Evolutionary conservation across 2,797 vertebrate genomes (phyloP).

Genomic region (Orestias chungarensis): DNA sequence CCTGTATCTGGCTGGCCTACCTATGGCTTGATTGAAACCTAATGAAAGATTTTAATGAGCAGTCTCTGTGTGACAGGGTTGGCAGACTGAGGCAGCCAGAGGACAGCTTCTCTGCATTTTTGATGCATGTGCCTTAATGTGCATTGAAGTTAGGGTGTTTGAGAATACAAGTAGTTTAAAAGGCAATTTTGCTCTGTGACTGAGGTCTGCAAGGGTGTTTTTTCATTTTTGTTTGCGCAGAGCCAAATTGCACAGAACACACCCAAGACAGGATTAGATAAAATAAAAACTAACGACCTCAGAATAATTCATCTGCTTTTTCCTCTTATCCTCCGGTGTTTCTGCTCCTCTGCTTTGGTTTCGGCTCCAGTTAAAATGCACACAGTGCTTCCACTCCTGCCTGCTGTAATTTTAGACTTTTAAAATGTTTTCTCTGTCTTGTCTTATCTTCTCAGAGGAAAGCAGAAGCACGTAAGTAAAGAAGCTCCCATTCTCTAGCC

Average conservation of each 20-base stretch:
- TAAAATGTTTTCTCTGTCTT: conserved; percentile 70
- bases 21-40: conserved; percentile 68
- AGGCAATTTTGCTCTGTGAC: conserved; percentile 11
- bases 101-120: conserved; percentile 10
- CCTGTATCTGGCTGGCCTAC: conserved; percentile 56
- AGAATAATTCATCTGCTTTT: conserved; percentile 42
- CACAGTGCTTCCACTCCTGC: conserved; percentile 5
- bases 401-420: conserved; percentile 66
- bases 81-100: conserved; percentile 37
- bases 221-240: too few species aligned
- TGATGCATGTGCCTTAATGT: neutral
- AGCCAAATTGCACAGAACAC: neutral
- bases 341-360: conserved; percentile 24
- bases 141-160: conserved; percentile 1
- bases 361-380: conserved; percentile 30
- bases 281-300: conserved; percentile 38
- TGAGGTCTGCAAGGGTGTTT: conserved; percentile 26
- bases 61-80: conserved; percentile 52
- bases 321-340: conserved; percentile 4
- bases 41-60: conserved; percentile 76
- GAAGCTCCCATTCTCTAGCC: conserved; percentile 63
- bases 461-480: conserved; percentile 66
- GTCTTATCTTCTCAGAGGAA: conserved; percentile 58
- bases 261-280: conserved; percentile 37
- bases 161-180: conserved; percentile 25